Evolutionary conservation across 1,140 invertebrate species (phyloP), one percentile per base, ranked within the genome.

Genomic region (Zaprionus capensis): DNA sequence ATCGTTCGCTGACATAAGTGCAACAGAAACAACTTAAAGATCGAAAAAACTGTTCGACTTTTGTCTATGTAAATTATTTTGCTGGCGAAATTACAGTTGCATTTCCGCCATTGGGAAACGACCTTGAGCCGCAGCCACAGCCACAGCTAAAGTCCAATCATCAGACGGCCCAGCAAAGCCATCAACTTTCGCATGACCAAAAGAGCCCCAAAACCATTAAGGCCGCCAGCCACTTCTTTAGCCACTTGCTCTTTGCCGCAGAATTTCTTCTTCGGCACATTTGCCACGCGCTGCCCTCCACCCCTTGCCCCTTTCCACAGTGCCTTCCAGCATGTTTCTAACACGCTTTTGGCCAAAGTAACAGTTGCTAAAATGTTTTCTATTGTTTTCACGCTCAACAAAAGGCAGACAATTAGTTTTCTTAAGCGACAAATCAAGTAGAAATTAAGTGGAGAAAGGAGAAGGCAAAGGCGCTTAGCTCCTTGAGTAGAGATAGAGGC

Each of bases 371-470:
- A 90, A 90, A 90, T 90, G 85, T 90, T 90, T 90, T 85, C 85
- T 79, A 90, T 90, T 90, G 85, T 90, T 90, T 90, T 90, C 85
- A 90, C 86, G 85, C 86, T 90, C 76, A 90, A 90, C 85, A 90
- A 90, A 90, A 90, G 85, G 76, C 87, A 91, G 87, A 91, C 87
- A 91, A 91, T 91, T 91, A 91, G 88, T 91, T 91, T 91, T 87
- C 87, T 91, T 91, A 91, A 91, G 90, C 88, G 87, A 91, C 87
- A 91, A 91, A 91, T 91, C 88, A 91, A 91, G 88, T 91, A 87
- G 87, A 91, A 91, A 87, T 87, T 91, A 91, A 91, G 87, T 91
- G 83, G 86, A 81, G 85, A 80, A 81, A 71, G 84, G 73, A 53
- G 34, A 70, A 76, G 67, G 57, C 51, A 72, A 77, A 69, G 75